Conservation (phyloP, 2,888 invertebrate species). For the Miltochrista miniata region DNA sequence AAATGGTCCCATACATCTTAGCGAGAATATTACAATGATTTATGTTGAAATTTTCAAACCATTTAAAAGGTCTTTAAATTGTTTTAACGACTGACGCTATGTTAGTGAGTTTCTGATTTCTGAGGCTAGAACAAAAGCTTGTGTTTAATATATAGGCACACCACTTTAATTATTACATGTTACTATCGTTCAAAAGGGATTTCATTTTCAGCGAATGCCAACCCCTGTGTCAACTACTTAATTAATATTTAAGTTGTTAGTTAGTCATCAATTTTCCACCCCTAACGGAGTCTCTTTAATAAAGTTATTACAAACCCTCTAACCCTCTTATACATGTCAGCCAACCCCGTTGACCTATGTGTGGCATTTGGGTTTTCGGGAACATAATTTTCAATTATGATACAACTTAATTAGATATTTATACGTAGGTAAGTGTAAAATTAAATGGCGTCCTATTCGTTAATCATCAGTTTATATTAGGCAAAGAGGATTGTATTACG, state of each 20-base stretch:
- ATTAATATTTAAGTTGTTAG: slow-evolving; percentile 53
- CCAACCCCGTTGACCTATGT: slow-evolving; percentile 22
- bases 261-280: slow-evolving; percentile 54
- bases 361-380: slow-evolving; percentile 20
- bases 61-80: too few species aligned
- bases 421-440: not conserved
- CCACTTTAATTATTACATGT: too few species aligned
- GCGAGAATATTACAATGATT: too few species aligned
- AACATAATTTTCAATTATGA: slow-evolving; percentile 13
- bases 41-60: too few species aligned
- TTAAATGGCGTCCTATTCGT: slow-evolving; percentile 2
- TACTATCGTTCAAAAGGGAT: too few species aligned
- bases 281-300: slow-evolving; percentile 54
- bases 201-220: slow-evolving; percentile 31
- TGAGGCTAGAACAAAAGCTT: too few species aligned
- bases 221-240: slow-evolving; percentile 35
- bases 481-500: too few species aligned
- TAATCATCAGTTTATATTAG: too few species aligned
- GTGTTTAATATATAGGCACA: too few species aligned
- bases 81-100: too few species aligned
- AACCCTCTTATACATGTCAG: slow-evolving; percentile 31
- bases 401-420: slow-evolving; percentile 7
- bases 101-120: too few species aligned
- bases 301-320: slow-evolving; percentile 52
- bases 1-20: too few species aligned